A percentile compares a stretch with the other conserved stretches of the same genome.
These are phyloP conservation scores for Heliopora coerulea DNA, from an alignment of 92 coral and sea anemone species.

Conservation along the genomic window DNA sequence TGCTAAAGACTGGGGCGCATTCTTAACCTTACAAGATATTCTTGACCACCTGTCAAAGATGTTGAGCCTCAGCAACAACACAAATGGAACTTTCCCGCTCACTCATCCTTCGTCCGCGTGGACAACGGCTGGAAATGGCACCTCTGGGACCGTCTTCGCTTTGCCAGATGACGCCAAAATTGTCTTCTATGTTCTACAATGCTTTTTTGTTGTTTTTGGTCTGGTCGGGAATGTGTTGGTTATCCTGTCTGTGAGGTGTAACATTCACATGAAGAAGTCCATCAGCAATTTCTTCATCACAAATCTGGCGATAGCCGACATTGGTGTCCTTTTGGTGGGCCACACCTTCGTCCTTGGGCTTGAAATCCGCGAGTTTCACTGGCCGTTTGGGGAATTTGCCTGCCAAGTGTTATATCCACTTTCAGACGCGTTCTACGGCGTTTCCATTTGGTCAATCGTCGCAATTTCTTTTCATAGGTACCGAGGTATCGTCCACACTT, in stretches of 20 bases:
- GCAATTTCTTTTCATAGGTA: constrained; percentile 86
- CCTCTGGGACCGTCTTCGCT: background rate
- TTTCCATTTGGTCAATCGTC: constrained; percentile 79
- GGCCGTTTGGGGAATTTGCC: constrained; percentile 70
- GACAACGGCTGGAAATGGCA: background rate
- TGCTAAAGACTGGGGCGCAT: too few relatives aligned
- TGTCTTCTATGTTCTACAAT: constrained; percentile 53
- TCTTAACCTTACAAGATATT: too few relatives aligned
- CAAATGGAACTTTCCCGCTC: background rate
- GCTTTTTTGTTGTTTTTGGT: constrained; percentile 65
- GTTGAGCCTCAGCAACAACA: too few relatives aligned
- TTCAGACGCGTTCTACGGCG: constrained; percentile 78
- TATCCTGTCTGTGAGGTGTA: constrained; percentile 34
- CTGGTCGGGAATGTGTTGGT: constrained; percentile 67
- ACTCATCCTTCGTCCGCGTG: background rate
- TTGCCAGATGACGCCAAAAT: constrained; percentile 47
- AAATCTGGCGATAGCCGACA: constrained; percentile 85
- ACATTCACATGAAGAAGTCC: constrained; percentile 15
- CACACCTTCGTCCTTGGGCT: constrained; percentile 71
- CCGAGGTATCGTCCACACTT: constrained; percentile 43
- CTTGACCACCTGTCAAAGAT: too few relatives aligned
- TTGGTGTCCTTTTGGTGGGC: constrained; percentile 60
- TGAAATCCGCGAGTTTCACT: constrained; percentile 57
- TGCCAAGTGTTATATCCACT: constrained; percentile 72
- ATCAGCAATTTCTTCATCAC: constrained; percentile 45